These are phyloP conservation scores for Drusus annulatus DNA, from an alignment of 1,140 invertebrate genomes.

Conservation along the genomic window DNA sequence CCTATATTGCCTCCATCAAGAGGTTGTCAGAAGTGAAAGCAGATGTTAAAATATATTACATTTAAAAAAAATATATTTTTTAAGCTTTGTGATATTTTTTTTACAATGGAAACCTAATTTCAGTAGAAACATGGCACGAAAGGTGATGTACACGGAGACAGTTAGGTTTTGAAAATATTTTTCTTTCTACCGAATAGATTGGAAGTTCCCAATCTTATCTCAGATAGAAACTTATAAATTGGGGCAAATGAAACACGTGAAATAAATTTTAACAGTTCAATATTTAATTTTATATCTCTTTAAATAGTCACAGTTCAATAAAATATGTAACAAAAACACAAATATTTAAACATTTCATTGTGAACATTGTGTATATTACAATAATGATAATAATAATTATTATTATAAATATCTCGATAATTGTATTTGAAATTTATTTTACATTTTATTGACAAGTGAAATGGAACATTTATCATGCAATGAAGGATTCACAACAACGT, in stretches of 20 bases:
- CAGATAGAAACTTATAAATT: neutral
- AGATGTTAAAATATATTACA: too few relatives aligned
- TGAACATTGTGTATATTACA: slow-evolving; percentile 36
- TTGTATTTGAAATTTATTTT: slow-evolving; percentile 42
- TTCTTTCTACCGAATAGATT: too few relatives aligned
- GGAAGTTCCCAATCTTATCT: neutral
- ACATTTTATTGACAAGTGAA: slow-evolving; percentile 49
- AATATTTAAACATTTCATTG: slow-evolving; percentile 27
- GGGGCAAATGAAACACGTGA: neutral
- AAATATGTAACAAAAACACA: slow-evolving; percentile 35
- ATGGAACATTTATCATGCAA: slow-evolving; percentile 43
- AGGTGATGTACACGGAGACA: too few relatives aligned
- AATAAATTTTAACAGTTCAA: slow-evolving; percentile 35
- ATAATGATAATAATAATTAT: neutral
- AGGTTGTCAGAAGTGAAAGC: too few relatives aligned
- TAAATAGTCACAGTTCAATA: slow-evolving; percentile 33
- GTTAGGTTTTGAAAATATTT: too few relatives aligned
- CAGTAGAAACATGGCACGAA: too few relatives aligned
- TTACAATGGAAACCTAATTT: too few relatives aligned
- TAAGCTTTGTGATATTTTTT: too few relatives aligned
- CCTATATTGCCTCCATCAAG: too few relatives aligned
- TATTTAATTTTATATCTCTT: slow-evolving; percentile 25
- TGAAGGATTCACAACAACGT: slow-evolving; percentile 39
- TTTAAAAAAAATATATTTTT: too few relatives aligned
- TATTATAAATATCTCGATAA: slow-evolving; percentile 1